These are phyloP conservation scores for Trichopoda pennipes DNA, from an alignment of 2,888 invertebrate species.

Conservation along the genomic window DNA sequence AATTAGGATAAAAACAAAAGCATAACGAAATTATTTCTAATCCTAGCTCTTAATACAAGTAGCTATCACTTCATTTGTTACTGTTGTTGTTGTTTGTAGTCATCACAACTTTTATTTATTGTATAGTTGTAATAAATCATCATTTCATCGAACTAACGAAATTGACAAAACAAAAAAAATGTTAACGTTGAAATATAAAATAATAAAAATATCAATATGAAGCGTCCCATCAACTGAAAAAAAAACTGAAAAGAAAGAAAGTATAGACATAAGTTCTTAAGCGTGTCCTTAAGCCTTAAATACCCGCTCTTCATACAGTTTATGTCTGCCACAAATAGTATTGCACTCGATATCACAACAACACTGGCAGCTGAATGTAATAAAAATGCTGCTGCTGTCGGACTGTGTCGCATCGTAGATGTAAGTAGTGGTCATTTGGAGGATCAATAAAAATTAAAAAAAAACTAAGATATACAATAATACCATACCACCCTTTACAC, in stretches of 20 bases:
- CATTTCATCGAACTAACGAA: conserved; percentile 62
- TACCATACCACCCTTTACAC: conserved; percentile 46
- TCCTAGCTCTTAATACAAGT: conserved; percentile 45
- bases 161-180: conserved; percentile 16
- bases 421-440: conserved; percentile 74
- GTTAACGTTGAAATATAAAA: too few species aligned
- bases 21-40: conserved; percentile 53
- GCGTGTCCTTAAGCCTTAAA: conserved; percentile 43
- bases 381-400: conserved; percentile 75
- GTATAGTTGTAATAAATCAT: conserved; percentile 57
- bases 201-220: conserved; percentile 25
- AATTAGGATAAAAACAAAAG: conserved; percentile 58
- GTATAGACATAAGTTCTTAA: conserved; percentile 49
- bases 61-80: conserved; percentile 61
- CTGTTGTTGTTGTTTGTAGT: conserved; percentile 56
- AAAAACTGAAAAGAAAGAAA: conserved; percentile 23
- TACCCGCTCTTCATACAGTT: conserved; percentile 68
- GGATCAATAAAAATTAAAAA: conserved; percentile 42
- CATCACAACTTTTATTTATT: conserved; percentile 62
- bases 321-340: conserved; percentile 75
- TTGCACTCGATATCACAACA: conserved; percentile 77
- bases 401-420: conserved; percentile 78
- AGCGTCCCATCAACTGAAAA: conserved; percentile 56
- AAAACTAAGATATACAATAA: conserved; percentile 12
- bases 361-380: conserved; percentile 73